phyloP scores from a whole-genome alignment of 2,888 invertebrate species.

The Asteroscopus sphinx region DNA sequence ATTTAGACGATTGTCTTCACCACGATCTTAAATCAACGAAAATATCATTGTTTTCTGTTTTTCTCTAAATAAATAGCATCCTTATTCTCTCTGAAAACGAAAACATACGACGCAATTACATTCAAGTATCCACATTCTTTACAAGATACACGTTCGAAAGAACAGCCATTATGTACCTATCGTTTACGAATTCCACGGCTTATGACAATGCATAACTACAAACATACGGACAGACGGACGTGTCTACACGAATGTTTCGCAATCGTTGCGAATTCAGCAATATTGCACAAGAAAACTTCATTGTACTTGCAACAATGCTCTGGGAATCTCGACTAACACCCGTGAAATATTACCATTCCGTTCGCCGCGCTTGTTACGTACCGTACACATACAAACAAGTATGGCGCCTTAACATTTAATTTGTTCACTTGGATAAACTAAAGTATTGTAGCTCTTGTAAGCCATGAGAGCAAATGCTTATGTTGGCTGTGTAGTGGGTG shows the following conservation, averaged over 20 bases:
- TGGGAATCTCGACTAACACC: constrained; percentile 74
- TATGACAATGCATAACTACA: constrained; percentile 76
- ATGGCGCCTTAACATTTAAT: constrained; percentile 37
- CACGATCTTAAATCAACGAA: constrained; percentile 1
- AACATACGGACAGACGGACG: constrained; percentile 75
- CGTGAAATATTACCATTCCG: constrained; percentile 64
- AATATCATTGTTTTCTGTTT: background rate
- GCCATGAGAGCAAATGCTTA: background rate
- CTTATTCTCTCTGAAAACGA: background rate
- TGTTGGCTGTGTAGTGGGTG: background rate
- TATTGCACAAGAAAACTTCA: constrained; percentile 86
- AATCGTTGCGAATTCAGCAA: constrained; percentile 83
- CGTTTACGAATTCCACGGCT: constrained; percentile 67
- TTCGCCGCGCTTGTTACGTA: constrained; percentile 48
- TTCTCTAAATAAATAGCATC: background rate
- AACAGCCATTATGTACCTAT: constrained; percentile 45
- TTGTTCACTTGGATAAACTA: constrained; percentile 17
- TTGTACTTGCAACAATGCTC: constrained; percentile 82
- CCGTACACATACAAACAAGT: constrained; percentile 18
- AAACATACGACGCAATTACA: constrained; percentile 23
- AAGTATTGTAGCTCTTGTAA: constrained; percentile 1
- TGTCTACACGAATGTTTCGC: constrained; percentile 76
- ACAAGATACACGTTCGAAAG: constrained; percentile 38
- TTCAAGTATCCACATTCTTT: constrained; percentile 30
- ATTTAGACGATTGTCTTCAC: constrained; percentile 1